Conservation (phyloP, 1,140 invertebrate species). For the Aplysia californica region DNA sequence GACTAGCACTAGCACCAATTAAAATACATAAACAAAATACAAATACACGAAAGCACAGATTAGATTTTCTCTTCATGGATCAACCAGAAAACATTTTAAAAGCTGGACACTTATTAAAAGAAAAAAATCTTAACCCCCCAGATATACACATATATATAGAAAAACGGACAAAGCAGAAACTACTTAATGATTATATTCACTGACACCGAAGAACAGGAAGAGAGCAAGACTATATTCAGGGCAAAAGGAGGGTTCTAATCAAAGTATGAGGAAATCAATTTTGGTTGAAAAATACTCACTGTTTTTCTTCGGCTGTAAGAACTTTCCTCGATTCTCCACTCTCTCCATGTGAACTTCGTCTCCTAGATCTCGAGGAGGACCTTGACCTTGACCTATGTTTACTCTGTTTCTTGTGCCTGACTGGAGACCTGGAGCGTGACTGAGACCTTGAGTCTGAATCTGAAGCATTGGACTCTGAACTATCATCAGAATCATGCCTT, state of each 20-base stretch:
- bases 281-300: neutral
- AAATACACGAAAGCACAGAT: neutral
- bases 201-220: conserved; percentile 11
- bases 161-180: neutral
- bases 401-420: neutral
- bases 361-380: neutral
- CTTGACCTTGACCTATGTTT: conserved; percentile 8
- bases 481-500: neutral
- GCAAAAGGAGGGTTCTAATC: neutral
- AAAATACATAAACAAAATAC: neutral
- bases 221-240: too few species aligned
- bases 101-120: neutral
- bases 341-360: neutral
- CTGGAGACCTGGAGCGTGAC: conserved; percentile 32
- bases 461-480: neutral
- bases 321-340: neutral
- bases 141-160: neutral
- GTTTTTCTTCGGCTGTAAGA: neutral
- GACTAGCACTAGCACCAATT: neutral
- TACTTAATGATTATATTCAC: neutral
- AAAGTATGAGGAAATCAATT: neutral
- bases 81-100: neutral
- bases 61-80: too few species aligned
- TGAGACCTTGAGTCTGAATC: conserved; percentile 13
- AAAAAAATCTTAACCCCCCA: neutral